These are phyloP conservation scores for Pipistrellus pygmaeus DNA, from an alignment of 2,797 vertebrate genomes.

Conservation along the genomic window DNA sequence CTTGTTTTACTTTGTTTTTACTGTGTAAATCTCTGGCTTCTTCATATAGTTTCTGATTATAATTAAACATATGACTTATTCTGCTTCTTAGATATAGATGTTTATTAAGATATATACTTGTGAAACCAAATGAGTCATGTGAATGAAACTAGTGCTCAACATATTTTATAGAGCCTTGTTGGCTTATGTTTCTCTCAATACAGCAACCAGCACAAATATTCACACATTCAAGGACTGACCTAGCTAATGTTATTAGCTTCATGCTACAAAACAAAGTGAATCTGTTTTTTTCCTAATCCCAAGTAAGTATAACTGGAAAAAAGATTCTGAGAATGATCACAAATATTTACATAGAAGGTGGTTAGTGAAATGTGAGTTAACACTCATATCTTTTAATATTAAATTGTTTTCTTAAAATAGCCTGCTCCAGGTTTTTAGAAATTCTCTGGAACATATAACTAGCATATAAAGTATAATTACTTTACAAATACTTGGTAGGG, in stretches of 20 bases:
- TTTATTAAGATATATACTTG: conserved; percentile 62
- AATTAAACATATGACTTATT: conserved; percentile 65
- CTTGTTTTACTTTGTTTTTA: conserved; percentile 55
- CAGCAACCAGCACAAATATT: conserved; percentile 61
- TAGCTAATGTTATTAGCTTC: neutral
- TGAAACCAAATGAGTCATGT: conserved; percentile 59
- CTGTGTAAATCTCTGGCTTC: conserved; percentile 50
- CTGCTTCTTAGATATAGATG: conserved; percentile 54
- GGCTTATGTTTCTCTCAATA: conserved; percentile 58
- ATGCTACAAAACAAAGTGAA: conserved; percentile 29
- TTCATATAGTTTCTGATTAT: conserved; percentile 64
- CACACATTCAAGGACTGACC: conserved; percentile 18
- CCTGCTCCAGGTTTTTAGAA: conserved; percentile 4
- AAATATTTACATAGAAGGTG: conserved; percentile 21
- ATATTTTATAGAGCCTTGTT: neutral
- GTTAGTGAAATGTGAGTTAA: conserved; percentile 27
- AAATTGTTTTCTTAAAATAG: conserved; percentile 43
- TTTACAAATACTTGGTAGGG: conserved; percentile 28
- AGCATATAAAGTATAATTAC: conserved; percentile 10
- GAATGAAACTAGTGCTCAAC: neutral
- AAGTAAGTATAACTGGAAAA: conserved; percentile 28
- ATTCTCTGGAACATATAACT: conserved; percentile 19
- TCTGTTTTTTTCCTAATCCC: neutral
- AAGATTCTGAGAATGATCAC: neutral
- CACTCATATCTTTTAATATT: neutral